Percentiles rank a stretch among this genome's conserved stretches.
phyloP scores from a whole-genome alignment of 2,888 invertebrate genomes.

The Hydrotaea cyrtoneurina region DNA sequence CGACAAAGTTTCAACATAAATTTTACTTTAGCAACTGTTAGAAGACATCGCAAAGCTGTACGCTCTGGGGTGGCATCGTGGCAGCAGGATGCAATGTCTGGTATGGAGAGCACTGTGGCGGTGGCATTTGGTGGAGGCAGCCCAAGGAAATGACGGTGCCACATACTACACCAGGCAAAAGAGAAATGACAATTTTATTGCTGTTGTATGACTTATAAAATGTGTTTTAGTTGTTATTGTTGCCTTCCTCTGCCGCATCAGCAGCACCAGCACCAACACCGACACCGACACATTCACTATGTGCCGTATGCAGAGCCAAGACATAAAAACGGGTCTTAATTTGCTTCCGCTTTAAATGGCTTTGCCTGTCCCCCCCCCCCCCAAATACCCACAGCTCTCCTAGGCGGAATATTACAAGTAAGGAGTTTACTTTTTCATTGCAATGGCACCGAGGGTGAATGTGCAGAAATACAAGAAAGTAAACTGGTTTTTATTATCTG shows the following conservation, averaged over 20 bases:
- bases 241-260: slow-evolving; percentile 31
- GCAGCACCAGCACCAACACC: not conserved
- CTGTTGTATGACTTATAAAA: slow-evolving; percentile 59
- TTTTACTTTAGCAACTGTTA: slow-evolving; percentile 53
- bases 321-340: slow-evolving; percentile 49
- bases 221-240: slow-evolving; percentile 54
- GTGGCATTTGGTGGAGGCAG: not conserved
- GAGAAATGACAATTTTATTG: slow-evolving; percentile 56
- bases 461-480: not conserved
- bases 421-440: no score
- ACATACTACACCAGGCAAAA: slow-evolving; percentile 4
- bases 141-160: not conserved
- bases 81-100: no score
- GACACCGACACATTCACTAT: no score
- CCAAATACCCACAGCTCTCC: not conserved
- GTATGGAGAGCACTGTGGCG: no score
- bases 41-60: slow-evolving; percentile 10
- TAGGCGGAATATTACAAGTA: not conserved
- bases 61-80: not conserved
- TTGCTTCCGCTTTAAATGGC: slow-evolving; percentile 53
- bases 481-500: slow-evolving; percentile 20
- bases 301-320: no score
- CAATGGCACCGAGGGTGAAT: not conserved
- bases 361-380: not conserved
- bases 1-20: slow-evolving; percentile 69